A percentile compares a stretch with the other conserved stretches of the same genome.
phyloP scores from a whole-genome alignment of 92 coral and sea anemone species.

The Epizoanthus illoricatus region DNA sequence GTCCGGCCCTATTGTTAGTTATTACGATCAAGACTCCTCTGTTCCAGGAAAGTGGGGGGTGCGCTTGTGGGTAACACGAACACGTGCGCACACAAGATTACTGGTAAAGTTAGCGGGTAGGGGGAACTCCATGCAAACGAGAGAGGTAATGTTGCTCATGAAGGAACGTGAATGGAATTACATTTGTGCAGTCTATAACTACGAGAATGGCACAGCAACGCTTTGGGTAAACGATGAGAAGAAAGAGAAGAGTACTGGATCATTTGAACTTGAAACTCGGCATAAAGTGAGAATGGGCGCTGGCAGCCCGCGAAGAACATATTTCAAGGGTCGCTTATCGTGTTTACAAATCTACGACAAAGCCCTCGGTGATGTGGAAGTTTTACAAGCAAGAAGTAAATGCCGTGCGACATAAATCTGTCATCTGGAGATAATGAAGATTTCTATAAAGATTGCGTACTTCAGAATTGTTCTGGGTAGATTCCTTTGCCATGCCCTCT shows the following conservation, averaged over 20 bases:
- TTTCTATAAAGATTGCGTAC: too few relatives aligned
- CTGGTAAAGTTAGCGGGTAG: background rate
- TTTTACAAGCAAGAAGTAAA: background rate
- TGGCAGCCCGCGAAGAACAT: background rate
- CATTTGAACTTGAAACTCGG: slow-evolving; percentile 10
- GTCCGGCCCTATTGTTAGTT: slow-evolving; percentile 1
- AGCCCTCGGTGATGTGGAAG: background rate
- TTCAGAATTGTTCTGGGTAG: too few relatives aligned
- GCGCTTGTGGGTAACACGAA: background rate
- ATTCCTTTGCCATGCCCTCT: too few relatives aligned
- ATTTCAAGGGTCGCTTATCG: slow-evolving; percentile 1
- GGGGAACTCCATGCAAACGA: background rate
- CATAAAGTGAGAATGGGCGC: slow-evolving; percentile 8
- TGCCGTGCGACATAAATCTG: background rate
- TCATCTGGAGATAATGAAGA: too few relatives aligned
- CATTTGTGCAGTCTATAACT: slow-evolving; percentile 6
- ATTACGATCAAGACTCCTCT: background rate
- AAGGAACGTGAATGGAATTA: background rate
- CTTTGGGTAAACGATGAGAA: slow-evolving; percentile 7
- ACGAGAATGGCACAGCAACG: background rate
- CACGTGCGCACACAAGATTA: background rate
- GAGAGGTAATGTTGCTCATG: background rate
- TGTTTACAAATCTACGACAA: slow-evolving; percentile 8
- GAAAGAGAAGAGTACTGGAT: background rate
- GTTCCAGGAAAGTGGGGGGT: background rate